Base-by-base conservation (phyloP, 2,888 invertebrate species). In the Pseudoips prasinana region DNA sequence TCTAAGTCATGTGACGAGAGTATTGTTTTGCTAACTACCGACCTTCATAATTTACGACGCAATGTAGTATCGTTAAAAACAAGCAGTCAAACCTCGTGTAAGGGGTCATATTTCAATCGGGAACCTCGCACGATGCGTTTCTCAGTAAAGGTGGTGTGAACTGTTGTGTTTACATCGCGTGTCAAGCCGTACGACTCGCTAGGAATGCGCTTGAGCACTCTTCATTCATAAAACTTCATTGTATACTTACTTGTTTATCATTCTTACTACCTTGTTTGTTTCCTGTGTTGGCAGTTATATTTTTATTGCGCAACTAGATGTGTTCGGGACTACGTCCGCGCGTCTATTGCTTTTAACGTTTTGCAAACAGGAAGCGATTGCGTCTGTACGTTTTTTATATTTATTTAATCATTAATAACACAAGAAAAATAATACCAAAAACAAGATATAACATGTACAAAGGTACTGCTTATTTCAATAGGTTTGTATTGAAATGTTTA, bases 221-320 rank as follows among this genome's bases (percentile, higher is more conserved):
- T 58, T 61, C 83, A 83, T 83, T 83, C 83, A 84, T 78, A 71
- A 76, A 74, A 52, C 38, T 40, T 49, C 38, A 49, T 63, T 69
- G 7, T 5, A 7, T 20, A n/a, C 20, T 6, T 20, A 14, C 14
- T 14, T 14, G 63, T n/a, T n/a, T n/a, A n/a, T n/a, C n/a, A n/a
- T n/a, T n/a, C n/a, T n/a, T n/a, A n/a, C n/a, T n/a, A n/a, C n/a
- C n/a, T n/a, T n/a, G n/a, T n/a, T n/a, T n/a, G n/a, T n/a, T n/a
- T n/a, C n/a, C n/a, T n/a, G n/a, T n/a, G n/a, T n/a, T n/a, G n/a
- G n/a, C n/a, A n/a, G 45, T 66, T 70, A 72, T 68, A 53, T 41
- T 52, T 58, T 55, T 65, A 54, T 63, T 69, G 67, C 66, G 64
- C 53, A 65, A 46, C 47, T 30, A 25, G 32, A 28, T 10, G 18